Percentiles rank a stretch among this genome's conserved stretches.
These are phyloP conservation scores for Zapus hudsonius DNA, from an alignment of 2,113 vertebrate genomes.

Conservation along the genomic window DNA sequence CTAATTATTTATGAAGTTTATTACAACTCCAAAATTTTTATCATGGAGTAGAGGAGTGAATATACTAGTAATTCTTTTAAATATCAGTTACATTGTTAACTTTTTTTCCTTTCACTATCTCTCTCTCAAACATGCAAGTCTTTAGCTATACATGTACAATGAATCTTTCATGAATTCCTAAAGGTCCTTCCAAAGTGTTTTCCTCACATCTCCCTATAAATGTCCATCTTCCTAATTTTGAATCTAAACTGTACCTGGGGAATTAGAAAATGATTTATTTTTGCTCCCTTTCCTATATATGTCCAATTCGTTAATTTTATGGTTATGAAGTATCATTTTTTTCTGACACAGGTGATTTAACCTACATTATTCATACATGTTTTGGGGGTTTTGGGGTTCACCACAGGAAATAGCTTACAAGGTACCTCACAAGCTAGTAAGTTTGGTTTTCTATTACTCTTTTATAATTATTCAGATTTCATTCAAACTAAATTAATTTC, in stretches of 20 bases:
- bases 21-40: neutral
- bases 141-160: neutral
- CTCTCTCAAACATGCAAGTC: neutral
- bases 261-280: constrained; percentile 47
- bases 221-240: neutral
- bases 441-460: neutral
- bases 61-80: neutral
- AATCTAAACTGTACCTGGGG: constrained; percentile 19
- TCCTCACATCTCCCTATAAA: neutral
- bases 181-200: neutral
- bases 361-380: constrained; percentile 20
- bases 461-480: neutral
- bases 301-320: constrained; percentile 62
- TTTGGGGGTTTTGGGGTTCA: neutral
- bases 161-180: neutral
- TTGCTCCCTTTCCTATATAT: constrained; percentile 24
- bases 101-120: neutral
- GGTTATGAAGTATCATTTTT: constrained; percentile 40
- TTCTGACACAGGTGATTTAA: constrained; percentile 36
- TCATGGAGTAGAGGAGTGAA: neutral
- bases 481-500: neutral
- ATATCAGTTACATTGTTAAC: neutral
- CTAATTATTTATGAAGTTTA: constrained; percentile 13
- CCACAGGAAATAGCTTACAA: neutral
- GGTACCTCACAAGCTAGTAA: neutral